Base-by-base conservation (phyloP, 2,113 vertebrate species). In the Leiothrix lutea region DNA sequence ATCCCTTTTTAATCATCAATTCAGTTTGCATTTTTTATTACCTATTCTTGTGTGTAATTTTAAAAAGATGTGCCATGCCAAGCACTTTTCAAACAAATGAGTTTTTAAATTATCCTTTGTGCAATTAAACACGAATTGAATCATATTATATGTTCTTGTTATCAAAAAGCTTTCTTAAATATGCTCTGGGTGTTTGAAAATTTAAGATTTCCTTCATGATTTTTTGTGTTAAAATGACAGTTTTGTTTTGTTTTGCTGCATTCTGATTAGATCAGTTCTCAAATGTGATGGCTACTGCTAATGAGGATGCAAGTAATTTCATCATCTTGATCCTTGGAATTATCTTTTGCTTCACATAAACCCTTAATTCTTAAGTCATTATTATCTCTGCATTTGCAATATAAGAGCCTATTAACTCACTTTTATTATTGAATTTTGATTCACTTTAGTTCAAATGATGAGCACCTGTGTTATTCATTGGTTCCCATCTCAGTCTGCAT, bases 11-110 rank as follows among this genome's bases (percentile, higher is more conserved):
- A 72, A 92, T 95, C 77, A 94, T 95, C 77, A 87, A 75, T 91
- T 95, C 66, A 74, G 53, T 89, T 95, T 97, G 64, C 81, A 94
- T 96, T 97, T 98, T 97, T 93, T 96, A 97, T 96, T 96, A 84
- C 77, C 23, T 89, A 26, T 90, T 95, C 83, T 97, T 71, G 11
- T 88, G 33, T 93, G 38, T 72, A 33, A 87, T 91, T 97, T 95
- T 71, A 92, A 95, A 95, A 94, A 66, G 73, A 92, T 97, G 93
- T 96, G 45, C 82, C 75, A 80, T 97, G 74, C 75, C 54, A 96
- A 95, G 40, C 69, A 96, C 87, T 97, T 95, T 96, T 84, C 72
- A 96, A 81, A 96, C 93, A 96, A 96, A 94, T 93, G 82, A 95
- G 71, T 51, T 92, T 96, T 91, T 60, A 96, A 97, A 95, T 93